A percentile compares a stretch with the other conserved stretches of the same genome.
Evolutionary conservation across 2,888 invertebrate genomes (phyloP).

Genomic region (Luffia ferchaultella): DNA sequence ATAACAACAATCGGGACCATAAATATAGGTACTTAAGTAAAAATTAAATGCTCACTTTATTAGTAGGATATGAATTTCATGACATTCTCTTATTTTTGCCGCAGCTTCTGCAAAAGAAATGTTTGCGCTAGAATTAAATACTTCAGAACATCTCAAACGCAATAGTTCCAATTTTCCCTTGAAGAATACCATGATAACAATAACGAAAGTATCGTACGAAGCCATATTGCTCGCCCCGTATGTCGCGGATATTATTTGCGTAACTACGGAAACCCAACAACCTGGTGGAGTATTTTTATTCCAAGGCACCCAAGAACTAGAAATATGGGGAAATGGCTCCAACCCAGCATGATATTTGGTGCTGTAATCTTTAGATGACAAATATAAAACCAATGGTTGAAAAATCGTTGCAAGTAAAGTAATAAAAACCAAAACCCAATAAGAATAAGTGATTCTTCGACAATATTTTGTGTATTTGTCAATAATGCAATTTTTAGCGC

Average conservation of each 20-base stretch:
- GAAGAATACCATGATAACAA: conserved; percentile 44
- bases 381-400: conserved; percentile 32
- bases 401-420: conserved; percentile 31
- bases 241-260: conserved; percentile 24
- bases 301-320: conserved; percentile 48
- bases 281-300: conserved; percentile 41
- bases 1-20: no score
- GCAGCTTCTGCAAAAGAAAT: conserved; percentile 22
- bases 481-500: conserved; percentile 24
- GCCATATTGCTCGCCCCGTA: not conserved
- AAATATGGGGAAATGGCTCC: conserved; percentile 42
- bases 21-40: no score
- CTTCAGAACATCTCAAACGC: conserved; percentile 32
- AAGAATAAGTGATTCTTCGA: conserved; percentile 34
- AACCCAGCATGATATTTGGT: conserved; percentile 33
- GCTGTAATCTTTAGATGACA: conserved; percentile 29
- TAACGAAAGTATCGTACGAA: conserved; percentile 25
- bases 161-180: conserved; percentile 43
- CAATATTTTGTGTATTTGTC: conserved; percentile 40
- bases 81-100: conserved; percentile 27
- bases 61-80: conserved; percentile 29
- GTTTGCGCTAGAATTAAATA: conserved; percentile 25
- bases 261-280: conserved; percentile 35
- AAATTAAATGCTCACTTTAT: conserved; percentile 34
- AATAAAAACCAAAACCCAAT: conserved; percentile 39